Conservation (phyloP, 53 echinoderm and acorn worm genomes). For the Holothuria scabra region DNA sequence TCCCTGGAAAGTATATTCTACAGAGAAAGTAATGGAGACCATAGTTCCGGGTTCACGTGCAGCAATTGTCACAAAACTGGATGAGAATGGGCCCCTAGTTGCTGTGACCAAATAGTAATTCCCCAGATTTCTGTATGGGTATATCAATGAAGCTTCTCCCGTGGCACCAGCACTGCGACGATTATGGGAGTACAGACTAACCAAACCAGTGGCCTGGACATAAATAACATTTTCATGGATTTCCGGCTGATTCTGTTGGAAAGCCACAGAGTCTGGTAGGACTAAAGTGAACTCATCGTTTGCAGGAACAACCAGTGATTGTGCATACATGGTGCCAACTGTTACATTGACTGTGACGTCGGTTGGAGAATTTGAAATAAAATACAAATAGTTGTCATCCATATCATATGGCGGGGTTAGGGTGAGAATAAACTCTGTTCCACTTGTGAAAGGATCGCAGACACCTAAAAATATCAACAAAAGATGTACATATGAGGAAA, state of each 20-base stretch:
- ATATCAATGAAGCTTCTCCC: constrained; percentile 7
- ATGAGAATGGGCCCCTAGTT: neutral
- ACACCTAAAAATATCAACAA: neutral
- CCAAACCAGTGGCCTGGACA: neutral
- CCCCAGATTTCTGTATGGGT: constrained; percentile 33
- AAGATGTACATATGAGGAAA: neutral
- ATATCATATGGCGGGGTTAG: constrained; percentile 28
- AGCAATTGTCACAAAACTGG: constrained; percentile 33
- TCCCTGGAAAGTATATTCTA: neutral
- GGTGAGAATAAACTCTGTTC: constrained; percentile 12
- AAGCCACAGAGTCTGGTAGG: neutral
- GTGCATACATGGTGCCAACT: neutral
- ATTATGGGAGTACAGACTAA: constrained; percentile 31
- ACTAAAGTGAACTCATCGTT: neutral
- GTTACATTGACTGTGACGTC: neutral
- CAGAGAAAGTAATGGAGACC: constrained; percentile 25
- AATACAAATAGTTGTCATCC: constrained; percentile 41
- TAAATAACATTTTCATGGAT: constrained; percentile 10
- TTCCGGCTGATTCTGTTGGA: constrained; percentile 7
- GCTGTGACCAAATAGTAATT: constrained; percentile 35
- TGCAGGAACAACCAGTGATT: neutral
- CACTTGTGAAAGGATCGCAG: constrained; percentile 27
- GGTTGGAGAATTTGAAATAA: neutral
- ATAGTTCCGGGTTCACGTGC: neutral
- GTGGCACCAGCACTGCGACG: constrained; percentile 15